Conservation (phyloP, 2,113 vertebrate genomes). For the Bagarius yarrelli region DNA sequence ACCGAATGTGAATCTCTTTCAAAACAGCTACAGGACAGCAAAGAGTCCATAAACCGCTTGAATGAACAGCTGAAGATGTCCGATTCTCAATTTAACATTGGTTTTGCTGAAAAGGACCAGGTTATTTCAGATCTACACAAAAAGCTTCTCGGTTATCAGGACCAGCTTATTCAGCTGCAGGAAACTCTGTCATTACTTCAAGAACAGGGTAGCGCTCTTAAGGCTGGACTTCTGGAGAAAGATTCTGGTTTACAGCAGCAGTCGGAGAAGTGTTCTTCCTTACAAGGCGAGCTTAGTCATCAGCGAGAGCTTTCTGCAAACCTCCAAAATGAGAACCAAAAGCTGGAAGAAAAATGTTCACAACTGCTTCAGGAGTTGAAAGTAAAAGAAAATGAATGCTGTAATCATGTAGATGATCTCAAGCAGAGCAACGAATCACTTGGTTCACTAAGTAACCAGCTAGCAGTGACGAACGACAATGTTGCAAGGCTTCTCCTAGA, state of each 20-base stretch:
- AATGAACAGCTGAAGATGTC: slow-evolving; percentile 63
- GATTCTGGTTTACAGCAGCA: slow-evolving; percentile 67
- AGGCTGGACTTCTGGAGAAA: slow-evolving; percentile 69
- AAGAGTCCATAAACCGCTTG: slow-evolving; percentile 62
- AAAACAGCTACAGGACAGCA: slow-evolving; percentile 64
- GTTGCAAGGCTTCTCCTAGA: slow-evolving; percentile 65
- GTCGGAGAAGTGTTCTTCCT: slow-evolving; percentile 55
- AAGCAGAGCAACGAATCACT: slow-evolving; percentile 65
- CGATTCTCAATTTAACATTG: slow-evolving; percentile 54
- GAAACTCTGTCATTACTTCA: slow-evolving; percentile 70
- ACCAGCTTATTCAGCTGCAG: slow-evolving; percentile 66
- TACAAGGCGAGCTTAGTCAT: slow-evolving; percentile 57
- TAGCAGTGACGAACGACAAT: slow-evolving; percentile 66
- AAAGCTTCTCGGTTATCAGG: slow-evolving; percentile 61
- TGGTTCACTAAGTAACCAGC: slow-evolving; percentile 62
- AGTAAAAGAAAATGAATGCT: slow-evolving; percentile 68
- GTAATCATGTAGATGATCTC: slow-evolving; percentile 66
- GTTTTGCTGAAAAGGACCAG: slow-evolving; percentile 64
- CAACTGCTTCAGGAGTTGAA: slow-evolving; percentile 61
- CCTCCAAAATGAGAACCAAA: slow-evolving; percentile 65
- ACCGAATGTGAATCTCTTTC: slow-evolving; percentile 68
- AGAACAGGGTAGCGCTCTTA: slow-evolving; percentile 70
- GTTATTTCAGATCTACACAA: slow-evolving; percentile 57
- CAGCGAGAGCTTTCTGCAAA: slow-evolving; percentile 54
- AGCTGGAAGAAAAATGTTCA: slow-evolving; percentile 59